Percentiles rank a stretch among this genome's conserved stretches.
phyloP scores from a whole-genome alignment of 2,797 vertebrate genomes.

The Myotis myotis region DNA sequence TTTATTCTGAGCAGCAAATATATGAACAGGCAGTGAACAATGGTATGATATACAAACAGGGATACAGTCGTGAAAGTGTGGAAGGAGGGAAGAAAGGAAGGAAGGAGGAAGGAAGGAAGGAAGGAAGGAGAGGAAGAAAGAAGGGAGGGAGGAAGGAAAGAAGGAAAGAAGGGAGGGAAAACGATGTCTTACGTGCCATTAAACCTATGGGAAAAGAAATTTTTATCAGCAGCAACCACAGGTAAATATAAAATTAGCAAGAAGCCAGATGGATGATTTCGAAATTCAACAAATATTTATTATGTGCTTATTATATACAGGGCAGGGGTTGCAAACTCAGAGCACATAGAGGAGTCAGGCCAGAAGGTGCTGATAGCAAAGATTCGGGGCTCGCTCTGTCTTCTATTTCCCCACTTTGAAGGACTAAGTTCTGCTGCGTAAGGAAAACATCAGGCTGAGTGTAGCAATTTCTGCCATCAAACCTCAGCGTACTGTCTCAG shows the following conservation, averaged over 20 bases:
- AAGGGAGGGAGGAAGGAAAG: too few relatives aligned
- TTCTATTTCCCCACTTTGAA: constrained; percentile 8
- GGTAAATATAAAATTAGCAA: constrained; percentile 48
- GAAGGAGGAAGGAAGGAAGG: too few relatives aligned
- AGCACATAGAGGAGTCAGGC: not conserved
- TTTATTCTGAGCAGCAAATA: not conserved
- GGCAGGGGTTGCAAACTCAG: constrained; percentile 44
- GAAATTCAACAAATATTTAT: constrained; percentile 66
- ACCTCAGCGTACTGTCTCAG: not conserved
- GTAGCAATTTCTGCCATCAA: not conserved
- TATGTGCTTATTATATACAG: constrained; percentile 33
- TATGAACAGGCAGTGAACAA: not conserved
- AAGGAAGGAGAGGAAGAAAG: fast-evolving
- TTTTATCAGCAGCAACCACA: constrained; percentile 47
- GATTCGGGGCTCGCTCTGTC: not conserved
- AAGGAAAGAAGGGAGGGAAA: not conserved
- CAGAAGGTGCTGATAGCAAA: not conserved
- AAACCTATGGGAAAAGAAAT: constrained; percentile 3
- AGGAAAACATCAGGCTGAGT: not conserved
- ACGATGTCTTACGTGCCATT: not conserved
- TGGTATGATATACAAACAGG: not conserved
- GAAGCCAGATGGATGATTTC: constrained; percentile 42
- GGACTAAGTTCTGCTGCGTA: not conserved
- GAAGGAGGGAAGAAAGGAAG: not conserved
- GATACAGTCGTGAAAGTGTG: not conserved